Base-by-base conservation (phyloP, 1,140 invertebrate genomes). In the Euwallacea similis region DNA sequence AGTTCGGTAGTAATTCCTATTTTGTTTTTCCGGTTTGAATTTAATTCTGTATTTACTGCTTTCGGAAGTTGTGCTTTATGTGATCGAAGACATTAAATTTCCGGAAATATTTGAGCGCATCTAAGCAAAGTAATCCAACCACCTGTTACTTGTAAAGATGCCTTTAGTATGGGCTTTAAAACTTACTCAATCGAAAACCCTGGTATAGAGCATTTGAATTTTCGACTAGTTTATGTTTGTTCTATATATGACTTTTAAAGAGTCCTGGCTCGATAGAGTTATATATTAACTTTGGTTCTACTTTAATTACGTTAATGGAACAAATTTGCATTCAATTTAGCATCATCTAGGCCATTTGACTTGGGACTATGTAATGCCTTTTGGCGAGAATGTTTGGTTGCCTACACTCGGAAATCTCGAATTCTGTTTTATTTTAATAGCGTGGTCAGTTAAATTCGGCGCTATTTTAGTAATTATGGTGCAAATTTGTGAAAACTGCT, bases 301-400 rank as follows among this genome's bases (percentile, higher is more conserved):
- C 46, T 50, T 10, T 50, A 50, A 1, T 13, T 11, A 0, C 2
- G 9, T 50, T 6, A 50, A 11, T 10, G 46, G 6, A 15, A 16
- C 0, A 58, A n/a, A 33, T 58, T 16, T 58, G 10, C n/a, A n/a
- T 10, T 50, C 13, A 50, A 50, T 50, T 50, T 13, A 50, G 6
- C 42, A 33, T 4, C 21, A 33, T 4, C 21, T 1, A 33, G 21
- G 21, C 21, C 21, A 33, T 33, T 33, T 33, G 4, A 33, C 21
- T 4, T 33, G 21, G 21, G 21, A 33, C 21, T 33, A 33, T 4
- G 4, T 33, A 33, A 33, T 33, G 1, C 1, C 21, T 33, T 33
- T 33, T 33, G 4, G 21, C 21, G 21, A 33, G 59, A n/a, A 61
- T 61, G 59, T 43, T 43, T 61, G 42, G 59, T 61, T 61, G 59